Percentiles rank a stretch among this genome's conserved stretches.
These are phyloP conservation scores for Phymatocera aterrima DNA, from an alignment of 2,888 invertebrate species.

Conservation along the genomic window DNA sequence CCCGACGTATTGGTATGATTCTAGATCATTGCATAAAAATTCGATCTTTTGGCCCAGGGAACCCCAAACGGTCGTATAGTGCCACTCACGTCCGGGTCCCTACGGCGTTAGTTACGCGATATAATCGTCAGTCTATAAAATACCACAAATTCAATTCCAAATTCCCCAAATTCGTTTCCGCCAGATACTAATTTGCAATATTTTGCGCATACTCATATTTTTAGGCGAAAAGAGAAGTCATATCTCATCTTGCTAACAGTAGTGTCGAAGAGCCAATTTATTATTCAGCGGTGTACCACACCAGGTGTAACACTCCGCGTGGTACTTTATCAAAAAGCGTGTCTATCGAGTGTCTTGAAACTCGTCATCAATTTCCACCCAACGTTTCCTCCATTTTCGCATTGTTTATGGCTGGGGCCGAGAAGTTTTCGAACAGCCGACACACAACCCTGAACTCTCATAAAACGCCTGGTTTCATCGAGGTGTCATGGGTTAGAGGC, in stretches of 20 bases:
- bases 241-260: not conserved
- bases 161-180: too few species aligned
- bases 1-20: too few species aligned
- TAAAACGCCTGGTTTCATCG: constrained; percentile 27
- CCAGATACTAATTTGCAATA: too few species aligned
- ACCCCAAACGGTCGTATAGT: too few species aligned
- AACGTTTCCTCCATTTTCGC: not conserved
- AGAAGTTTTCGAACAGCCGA: not conserved
- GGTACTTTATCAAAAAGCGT: constrained; percentile 7
- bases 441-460: not conserved
- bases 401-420: constrained; percentile 7
- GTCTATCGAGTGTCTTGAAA: constrained; percentile 13
- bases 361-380: constrained; percentile 14
- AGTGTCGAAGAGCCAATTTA: not conserved
- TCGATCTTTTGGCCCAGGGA: too few species aligned
- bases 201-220: too few species aligned
- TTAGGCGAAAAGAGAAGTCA: too few species aligned
- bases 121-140: too few species aligned
- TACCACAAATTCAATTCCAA: too few species aligned
- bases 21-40: too few species aligned
- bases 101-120: too few species aligned
- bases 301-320: not conserved
- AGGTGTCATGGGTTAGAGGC: constrained; percentile 2
- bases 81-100: too few species aligned
- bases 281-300: not conserved